A percentile compares a stretch with the other conserved stretches of the same genome.
Evolutionary conservation across 2,797 vertebrate species (phyloP).

Genomic region (Siniperca undulata): DNA sequence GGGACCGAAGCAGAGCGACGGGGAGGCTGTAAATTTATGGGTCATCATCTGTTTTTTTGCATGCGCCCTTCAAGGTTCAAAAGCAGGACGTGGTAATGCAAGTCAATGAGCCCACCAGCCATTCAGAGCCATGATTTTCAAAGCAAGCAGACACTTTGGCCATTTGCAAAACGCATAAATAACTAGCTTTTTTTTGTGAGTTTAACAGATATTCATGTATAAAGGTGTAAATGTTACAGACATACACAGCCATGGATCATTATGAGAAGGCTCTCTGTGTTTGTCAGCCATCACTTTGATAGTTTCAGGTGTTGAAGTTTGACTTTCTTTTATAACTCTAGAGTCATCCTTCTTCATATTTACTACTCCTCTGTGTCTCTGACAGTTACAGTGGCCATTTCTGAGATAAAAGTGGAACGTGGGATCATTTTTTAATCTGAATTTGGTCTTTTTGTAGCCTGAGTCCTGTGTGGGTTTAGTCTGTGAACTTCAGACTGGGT

Average conservation of each 20-base stretch:
- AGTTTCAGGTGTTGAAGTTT: neutral
- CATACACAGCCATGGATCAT: neutral
- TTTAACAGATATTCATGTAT: neutral
- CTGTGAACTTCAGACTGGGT: neutral
- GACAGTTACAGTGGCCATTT: neutral
- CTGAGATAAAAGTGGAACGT: neutral
- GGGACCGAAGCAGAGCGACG: conserved; percentile 14
- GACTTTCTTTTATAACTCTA: neutral
- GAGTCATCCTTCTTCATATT: conserved; percentile 5
- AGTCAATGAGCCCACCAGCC: conserved; percentile 63
- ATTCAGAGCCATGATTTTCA: conserved; percentile 12
- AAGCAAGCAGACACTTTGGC: conserved; percentile 19
- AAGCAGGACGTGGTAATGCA: conserved; percentile 56
- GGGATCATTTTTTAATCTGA: neutral
- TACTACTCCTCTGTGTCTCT: neutral
- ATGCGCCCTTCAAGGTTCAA: conserved; percentile 63
- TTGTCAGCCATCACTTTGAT: neutral
- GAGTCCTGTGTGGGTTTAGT: conserved; percentile 2
- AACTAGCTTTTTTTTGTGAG: neutral
- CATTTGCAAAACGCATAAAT: neutral
- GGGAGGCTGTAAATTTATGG: conserved; percentile 63
- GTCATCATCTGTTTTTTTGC: conserved; percentile 64
- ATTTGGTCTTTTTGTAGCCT: neutral
- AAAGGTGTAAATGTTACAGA: neutral
- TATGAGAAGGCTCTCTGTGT: neutral